Percentiles rank a stretch among this genome's conserved stretches.
Evolutionary conservation across 2,888 invertebrate genomes (phyloP).

Genomic region (Pheosia tremula): DNA sequence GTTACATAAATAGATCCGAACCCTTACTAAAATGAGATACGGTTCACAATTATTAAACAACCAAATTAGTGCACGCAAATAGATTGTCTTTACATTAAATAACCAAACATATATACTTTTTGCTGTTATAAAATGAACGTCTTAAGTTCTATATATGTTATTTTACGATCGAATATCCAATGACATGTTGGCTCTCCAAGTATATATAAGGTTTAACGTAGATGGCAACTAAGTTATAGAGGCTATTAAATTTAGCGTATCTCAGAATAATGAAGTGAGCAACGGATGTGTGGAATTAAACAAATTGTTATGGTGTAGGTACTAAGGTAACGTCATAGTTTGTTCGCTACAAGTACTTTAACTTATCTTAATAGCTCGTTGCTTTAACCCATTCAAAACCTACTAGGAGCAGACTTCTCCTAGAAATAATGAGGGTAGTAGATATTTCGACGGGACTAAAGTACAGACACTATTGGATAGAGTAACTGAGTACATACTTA

Average conservation of each 20-base stretch:
- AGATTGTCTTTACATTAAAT: neutral
- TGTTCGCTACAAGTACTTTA: neutral
- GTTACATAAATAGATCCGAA: neutral
- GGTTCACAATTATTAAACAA: neutral
- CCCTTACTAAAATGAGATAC: neutral
- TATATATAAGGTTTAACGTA: neutral
- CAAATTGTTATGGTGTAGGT: constrained; percentile 4
- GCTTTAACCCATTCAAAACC: too few species aligned
- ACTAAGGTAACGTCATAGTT: neutral
- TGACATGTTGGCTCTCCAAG: neutral
- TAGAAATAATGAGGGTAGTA: too few species aligned
- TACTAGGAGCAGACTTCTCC: too few species aligned
- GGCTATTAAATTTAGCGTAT: constrained; percentile 19
- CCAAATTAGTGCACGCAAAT: neutral
- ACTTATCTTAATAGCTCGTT: too few species aligned
- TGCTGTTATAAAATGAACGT: neutral
- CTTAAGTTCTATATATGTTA: neutral
- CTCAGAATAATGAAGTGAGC: constrained; percentile 11
- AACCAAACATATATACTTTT: neutral
- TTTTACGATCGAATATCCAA: neutral
- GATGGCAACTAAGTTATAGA: constrained; percentile 6
- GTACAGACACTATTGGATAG: too few species aligned
- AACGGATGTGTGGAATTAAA: constrained; percentile 13
- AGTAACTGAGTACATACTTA: too few species aligned
- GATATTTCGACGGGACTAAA: too few species aligned